Conservation (phyloP, 2,797 vertebrate genomes). For the Toxotes lorentzi region DNA sequence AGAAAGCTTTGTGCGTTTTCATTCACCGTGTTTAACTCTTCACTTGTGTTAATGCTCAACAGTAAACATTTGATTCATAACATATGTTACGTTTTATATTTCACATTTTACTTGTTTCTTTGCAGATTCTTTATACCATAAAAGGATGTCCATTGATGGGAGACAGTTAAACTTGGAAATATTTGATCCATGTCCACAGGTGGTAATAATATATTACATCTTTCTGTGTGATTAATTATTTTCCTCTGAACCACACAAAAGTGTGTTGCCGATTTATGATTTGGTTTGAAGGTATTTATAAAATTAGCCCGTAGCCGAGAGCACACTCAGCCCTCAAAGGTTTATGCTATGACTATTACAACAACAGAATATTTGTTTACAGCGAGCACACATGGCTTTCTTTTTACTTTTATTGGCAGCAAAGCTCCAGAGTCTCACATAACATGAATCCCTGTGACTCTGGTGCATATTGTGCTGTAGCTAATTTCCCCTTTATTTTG, state of each 20-base stretch:
- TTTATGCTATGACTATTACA: neutral
- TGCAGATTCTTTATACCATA: constrained; percentile 74
- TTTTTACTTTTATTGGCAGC: constrained; percentile 19
- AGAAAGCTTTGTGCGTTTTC: constrained; percentile 30
- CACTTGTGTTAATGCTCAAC: constrained; percentile 23
- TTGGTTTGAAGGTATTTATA: constrained; percentile 7
- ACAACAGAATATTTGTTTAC: constrained; percentile 7
- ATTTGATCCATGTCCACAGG: constrained; percentile 76
- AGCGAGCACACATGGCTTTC: neutral
- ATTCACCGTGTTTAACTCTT: constrained; percentile 43
- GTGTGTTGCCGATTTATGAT: neutral
- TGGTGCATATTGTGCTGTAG: neutral
- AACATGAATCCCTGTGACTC: neutral
- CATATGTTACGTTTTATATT: constrained; percentile 43
- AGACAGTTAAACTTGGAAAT: constrained; percentile 76
- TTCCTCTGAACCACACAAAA: neutral
- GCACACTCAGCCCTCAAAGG: neutral
- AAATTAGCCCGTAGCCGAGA: neutral
- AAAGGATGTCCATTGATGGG: constrained; percentile 73
- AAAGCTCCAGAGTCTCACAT: neutral
- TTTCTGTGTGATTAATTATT: neutral
- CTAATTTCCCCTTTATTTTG: constrained; percentile 13
- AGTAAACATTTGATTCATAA: constrained; percentile 31
- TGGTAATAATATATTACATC: constrained; percentile 30
- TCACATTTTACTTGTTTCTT: constrained; percentile 50